phyloP scores from a whole-genome alignment of 2,797 vertebrate species.

The Uromys caudimaculatus region DNA sequence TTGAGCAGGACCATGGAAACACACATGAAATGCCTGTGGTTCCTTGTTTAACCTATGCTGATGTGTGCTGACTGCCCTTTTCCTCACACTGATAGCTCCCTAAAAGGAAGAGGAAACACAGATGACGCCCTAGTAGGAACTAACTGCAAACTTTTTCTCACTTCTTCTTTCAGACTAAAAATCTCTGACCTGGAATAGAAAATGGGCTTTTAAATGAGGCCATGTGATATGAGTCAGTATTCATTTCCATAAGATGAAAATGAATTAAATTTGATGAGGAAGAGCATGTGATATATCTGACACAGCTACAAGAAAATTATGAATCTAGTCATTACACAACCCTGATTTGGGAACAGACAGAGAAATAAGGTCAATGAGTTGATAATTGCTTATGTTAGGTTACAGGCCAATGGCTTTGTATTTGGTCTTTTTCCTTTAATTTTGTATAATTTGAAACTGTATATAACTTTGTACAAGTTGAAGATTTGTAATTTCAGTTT shows the following conservation, averaged over 20 bases:
- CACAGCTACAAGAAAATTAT: background rate
- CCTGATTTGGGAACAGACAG: background rate
- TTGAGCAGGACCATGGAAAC: background rate
- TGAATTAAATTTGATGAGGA: background rate
- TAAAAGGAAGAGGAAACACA: background rate
- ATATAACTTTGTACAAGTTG: background rate
- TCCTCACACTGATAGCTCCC: background rate
- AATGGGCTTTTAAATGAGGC: background rate
- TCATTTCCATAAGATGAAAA: constrained; percentile 16
- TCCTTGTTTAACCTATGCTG: background rate
- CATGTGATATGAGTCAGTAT: background rate
- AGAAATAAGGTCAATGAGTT: background rate
- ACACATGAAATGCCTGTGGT: background rate
- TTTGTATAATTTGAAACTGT: background rate
- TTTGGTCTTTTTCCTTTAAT: background rate
- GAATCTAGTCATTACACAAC: background rate
- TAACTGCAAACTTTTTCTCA: background rate
- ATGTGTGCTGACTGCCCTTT: background rate
- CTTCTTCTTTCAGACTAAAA: constrained; percentile 22
- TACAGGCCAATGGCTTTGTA: background rate
- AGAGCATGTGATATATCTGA: background rate
- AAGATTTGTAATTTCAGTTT: background rate
- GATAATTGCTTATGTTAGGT: background rate
- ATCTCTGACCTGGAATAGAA: background rate
- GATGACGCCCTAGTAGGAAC: background rate